Conservation (phyloP, 2,888 invertebrate genomes). For the Belgica antarctica region DNA sequence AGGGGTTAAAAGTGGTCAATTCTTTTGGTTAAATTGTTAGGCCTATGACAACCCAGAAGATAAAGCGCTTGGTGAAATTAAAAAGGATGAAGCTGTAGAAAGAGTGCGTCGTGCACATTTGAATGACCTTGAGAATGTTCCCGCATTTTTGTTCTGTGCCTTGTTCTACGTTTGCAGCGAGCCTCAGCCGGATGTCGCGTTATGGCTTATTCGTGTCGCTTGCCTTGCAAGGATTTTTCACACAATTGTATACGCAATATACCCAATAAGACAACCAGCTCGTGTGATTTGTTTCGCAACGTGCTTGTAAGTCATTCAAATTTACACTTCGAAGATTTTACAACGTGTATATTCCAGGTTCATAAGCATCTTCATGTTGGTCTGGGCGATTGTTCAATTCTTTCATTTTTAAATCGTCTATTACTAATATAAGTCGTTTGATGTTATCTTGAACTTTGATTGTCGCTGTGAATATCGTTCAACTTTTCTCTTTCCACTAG, state of each 20-base stretch:
- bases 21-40: not conserved
- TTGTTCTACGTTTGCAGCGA: slow-evolving; percentile 57
- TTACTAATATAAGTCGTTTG: not conserved
- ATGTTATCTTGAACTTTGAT: not conserved
- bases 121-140: slow-evolving; percentile 63
- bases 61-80: not conserved
- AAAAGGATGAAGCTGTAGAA: slow-evolving; percentile 27
- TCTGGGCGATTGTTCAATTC: slow-evolving; percentile 46
- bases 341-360: too few species aligned
- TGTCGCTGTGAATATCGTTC: not conserved
- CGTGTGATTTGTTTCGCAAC: slow-evolving; percentile 55
- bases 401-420: slow-evolving; percentile 24
- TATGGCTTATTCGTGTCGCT: slow-evolving; percentile 54
- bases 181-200: slow-evolving; percentile 55
- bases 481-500: too few species aligned
- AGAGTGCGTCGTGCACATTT: slow-evolving; percentile 55
- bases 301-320: too few species aligned
- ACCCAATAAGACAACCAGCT: slow-evolving; percentile 56
- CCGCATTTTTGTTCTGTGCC: slow-evolving; percentile 57
- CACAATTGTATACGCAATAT: slow-evolving; percentile 57
- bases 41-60: slow-evolving; percentile 39
- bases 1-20: slow-evolving; percentile 15
- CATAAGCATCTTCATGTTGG: slow-evolving; percentile 55
- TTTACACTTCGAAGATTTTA: too few species aligned
- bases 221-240: slow-evolving; percentile 49